These are phyloP conservation scores for Lepisosteus osseus DNA, from an alignment of 2,113 vertebrate species.

Conservation along the genomic window DNA sequence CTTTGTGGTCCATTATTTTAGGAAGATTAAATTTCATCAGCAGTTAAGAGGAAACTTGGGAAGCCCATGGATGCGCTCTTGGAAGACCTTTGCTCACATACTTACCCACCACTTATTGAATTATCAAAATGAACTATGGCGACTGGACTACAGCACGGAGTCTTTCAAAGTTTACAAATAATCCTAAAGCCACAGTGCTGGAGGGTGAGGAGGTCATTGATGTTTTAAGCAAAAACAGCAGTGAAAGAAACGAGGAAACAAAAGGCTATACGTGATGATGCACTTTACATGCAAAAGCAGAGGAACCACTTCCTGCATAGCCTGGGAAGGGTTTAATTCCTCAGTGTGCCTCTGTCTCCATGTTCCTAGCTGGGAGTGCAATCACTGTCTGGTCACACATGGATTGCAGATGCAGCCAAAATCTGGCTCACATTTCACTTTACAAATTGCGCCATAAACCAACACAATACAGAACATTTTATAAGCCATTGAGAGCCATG, in stretches of 20 bases:
- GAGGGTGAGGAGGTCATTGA: constrained; percentile 55
- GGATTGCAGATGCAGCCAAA: constrained; percentile 7
- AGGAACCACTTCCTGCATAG: constrained; percentile 57
- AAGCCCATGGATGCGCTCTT: too few relatives aligned
- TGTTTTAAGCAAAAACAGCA: constrained; percentile 71
- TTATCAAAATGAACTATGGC: constrained; percentile 69
- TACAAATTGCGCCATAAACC: constrained; percentile 58
- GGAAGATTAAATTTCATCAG: too few relatives aligned
- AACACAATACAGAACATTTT: constrained; percentile 52
- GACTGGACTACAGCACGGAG: constrained; percentile 56
- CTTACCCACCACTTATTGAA: constrained; percentile 62
- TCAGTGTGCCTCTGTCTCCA: constrained; percentile 12
- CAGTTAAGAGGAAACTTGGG: too few relatives aligned
- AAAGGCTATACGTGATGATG: constrained; percentile 42
- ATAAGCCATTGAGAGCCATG: constrained; percentile 38
- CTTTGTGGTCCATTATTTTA: too few relatives aligned
- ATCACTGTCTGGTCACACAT: constrained; percentile 15
- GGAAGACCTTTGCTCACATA: constrained; percentile 40
- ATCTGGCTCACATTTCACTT: constrained; percentile 63
- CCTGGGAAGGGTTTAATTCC: constrained; percentile 46
- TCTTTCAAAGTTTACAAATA: constrained; percentile 70
- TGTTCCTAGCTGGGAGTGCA: background rate
- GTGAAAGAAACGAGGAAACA: constrained; percentile 61
- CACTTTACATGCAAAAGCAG: constrained; percentile 46
- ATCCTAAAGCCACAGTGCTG: constrained; percentile 60